Base-by-base conservation (phyloP, 2,113 vertebrate species). In the Upupa epops region DNA sequence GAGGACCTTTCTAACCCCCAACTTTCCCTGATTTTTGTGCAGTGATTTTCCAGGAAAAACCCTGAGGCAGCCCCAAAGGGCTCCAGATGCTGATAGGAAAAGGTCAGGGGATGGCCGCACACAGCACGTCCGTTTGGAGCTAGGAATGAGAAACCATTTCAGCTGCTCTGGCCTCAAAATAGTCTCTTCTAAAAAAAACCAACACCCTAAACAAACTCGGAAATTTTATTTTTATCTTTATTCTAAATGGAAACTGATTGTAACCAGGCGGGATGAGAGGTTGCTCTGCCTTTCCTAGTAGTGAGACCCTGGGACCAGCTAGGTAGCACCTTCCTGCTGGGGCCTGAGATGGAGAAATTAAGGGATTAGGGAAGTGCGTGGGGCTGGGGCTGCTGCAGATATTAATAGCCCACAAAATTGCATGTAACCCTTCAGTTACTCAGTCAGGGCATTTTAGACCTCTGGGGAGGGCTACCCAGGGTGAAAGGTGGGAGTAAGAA, bases 401-500 rank as follows among this genome's bases (percentile, higher is more conserved):
- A 18, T 4, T 36, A 34, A 34, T 1, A 71, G 32, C 42, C 54
- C 49, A 6, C 28, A 24, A 63, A 78, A 59, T 2, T 45, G 9
- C 18, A 5, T 0, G 3, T 1, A 73, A 34, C 7, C 34, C 63
- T 49, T n/a, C 22, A 13, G 28, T 2, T 65, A 63, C 55, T 86
- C 73, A 25, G 70, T 88, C 32, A 32, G 17, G 26, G 2, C 18
- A 45, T 22, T 25, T 64, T 7, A 25, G 28, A 32, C n/a, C 51
- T n/a, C 55, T 25, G 20, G 17, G 54, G 8, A 2, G 2, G 8
- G 4, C 11, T n/a, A 34, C 56, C 6, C 0, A 2, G 32, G n/a
- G 37, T 70, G 29, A 75, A 68, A 75, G 59, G 34, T 24, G 24
- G 65, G 52, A 86, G 37, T 31, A 54, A 26, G 86, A 40, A 31